phyloP scores from a whole-genome alignment of 2,888 invertebrate genomes.

The Peribatodes rhomboidaria region DNA sequence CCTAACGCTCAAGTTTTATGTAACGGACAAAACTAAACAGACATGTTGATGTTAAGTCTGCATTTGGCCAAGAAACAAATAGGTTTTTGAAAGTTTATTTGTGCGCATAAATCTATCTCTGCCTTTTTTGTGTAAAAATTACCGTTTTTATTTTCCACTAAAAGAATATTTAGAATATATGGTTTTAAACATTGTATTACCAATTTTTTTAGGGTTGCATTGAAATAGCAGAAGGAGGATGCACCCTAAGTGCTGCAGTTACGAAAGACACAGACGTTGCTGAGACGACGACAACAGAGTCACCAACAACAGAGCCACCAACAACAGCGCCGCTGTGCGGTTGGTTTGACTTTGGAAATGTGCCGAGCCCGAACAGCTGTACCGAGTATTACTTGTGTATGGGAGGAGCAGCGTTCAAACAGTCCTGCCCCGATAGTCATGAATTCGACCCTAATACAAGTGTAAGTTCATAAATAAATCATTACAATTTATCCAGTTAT shows the following conservation, averaged over 20 bases:
- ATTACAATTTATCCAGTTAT: too few relatives aligned
- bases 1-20: too few relatives aligned
- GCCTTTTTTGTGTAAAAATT: too few relatives aligned
- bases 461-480: too few relatives aligned
- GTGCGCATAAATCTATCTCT: too few relatives aligned
- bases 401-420: conserved; percentile 45
- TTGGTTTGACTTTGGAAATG: conserved; percentile 19
- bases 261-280: background rate
- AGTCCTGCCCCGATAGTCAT: conserved; percentile 53
- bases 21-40: too few relatives aligned
- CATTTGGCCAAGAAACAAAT: too few relatives aligned
- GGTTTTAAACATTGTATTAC: background rate
- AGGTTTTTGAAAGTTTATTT: too few relatives aligned
- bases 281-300: background rate
- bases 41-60: too few relatives aligned
- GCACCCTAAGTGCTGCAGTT: conserved; percentile 29
- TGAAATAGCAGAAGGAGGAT: conserved; percentile 44
- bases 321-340: conserved; percentile 20
- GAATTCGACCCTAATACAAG: conserved; percentile 53
- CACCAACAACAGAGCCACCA: background rate
- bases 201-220: conserved; percentile 40
- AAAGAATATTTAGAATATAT: too few relatives aligned
- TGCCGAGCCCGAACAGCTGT: conserved; percentile 30
- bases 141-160: too few relatives aligned
- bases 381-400: conserved; percentile 49